Percentiles rank a stretch among this genome's conserved stretches.
Evolutionary conservation across 2,113 vertebrate genomes (phyloP).

Genomic region (Apus apus): DNA sequence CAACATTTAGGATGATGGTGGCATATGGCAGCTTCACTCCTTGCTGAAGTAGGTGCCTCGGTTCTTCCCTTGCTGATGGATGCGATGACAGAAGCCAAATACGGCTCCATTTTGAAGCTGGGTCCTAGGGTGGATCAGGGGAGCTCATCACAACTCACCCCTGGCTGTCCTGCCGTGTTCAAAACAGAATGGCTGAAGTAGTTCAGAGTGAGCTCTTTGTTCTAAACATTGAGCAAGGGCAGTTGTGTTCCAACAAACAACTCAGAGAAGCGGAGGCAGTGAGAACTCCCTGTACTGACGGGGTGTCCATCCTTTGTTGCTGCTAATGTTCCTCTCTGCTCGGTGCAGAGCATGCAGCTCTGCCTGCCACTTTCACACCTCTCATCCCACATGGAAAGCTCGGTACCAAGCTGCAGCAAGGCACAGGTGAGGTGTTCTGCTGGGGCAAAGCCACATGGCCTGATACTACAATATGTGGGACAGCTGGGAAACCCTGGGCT

Average conservation of each 20-base stretch:
- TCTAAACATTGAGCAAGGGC: accelerated
- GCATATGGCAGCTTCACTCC: not conserved
- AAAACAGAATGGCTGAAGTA: not conserved
- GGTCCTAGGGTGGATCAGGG: not conserved
- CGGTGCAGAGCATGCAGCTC: accelerated
- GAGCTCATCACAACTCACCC: not conserved
- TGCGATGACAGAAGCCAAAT: not conserved
- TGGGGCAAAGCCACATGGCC: not conserved
- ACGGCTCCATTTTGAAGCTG: not conserved
- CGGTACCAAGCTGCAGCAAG: not conserved
- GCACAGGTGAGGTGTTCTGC: not conserved
- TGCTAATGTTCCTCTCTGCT: not conserved
- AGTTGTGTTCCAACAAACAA: not conserved
- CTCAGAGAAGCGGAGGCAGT: not conserved
- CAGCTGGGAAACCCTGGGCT: not conserved
- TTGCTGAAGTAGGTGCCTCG: not conserved
- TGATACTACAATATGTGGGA: not conserved
- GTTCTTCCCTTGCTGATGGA: not conserved
- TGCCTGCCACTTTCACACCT: not conserved
- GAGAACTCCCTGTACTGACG: accelerated
- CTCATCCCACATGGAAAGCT: not conserved
- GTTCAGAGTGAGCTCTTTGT: not conserved
- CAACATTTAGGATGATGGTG: not conserved
- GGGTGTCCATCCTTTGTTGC: not conserved
- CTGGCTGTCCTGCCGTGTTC: not conserved